Conservation (phyloP, 2,797 vertebrate species). For the Garrulus glandarius region DNA sequence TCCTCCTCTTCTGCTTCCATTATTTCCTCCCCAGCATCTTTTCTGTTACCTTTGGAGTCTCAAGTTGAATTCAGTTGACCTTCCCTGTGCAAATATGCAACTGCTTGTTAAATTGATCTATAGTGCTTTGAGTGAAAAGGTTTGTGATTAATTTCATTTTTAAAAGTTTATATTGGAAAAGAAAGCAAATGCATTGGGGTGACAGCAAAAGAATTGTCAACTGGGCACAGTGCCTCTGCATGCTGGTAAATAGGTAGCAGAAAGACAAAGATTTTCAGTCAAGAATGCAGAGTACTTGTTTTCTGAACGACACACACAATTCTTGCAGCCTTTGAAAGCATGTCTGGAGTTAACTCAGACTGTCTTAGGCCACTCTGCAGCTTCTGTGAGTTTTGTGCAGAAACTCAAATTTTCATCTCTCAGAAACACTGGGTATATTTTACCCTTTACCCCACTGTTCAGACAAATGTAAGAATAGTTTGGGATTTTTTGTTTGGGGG, state of each 20-base stretch:
- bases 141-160: neutral
- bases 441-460: neutral
- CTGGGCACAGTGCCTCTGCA: accelerated
- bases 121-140: neutral
- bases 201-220: neutral
- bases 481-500: neutral
- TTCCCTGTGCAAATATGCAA: neutral
- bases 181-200: neutral
- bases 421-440: neutral
- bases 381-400: neutral
- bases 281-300: neutral
- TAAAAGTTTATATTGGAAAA: neutral
- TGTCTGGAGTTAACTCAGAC: neutral
- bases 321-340: neutral
- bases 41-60: neutral
- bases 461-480: neutral
- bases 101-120: neutral
- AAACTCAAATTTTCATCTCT: neutral
- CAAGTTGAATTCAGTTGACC: neutral
- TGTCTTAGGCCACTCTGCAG: neutral
- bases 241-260: neutral
- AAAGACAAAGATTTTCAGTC: neutral
- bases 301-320: neutral
- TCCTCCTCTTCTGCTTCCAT: neutral
- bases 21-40: neutral